These are phyloP conservation scores for Pomacea maculata DNA, from an alignment of 1,140 invertebrate species.

Conservation along the genomic window DNA sequence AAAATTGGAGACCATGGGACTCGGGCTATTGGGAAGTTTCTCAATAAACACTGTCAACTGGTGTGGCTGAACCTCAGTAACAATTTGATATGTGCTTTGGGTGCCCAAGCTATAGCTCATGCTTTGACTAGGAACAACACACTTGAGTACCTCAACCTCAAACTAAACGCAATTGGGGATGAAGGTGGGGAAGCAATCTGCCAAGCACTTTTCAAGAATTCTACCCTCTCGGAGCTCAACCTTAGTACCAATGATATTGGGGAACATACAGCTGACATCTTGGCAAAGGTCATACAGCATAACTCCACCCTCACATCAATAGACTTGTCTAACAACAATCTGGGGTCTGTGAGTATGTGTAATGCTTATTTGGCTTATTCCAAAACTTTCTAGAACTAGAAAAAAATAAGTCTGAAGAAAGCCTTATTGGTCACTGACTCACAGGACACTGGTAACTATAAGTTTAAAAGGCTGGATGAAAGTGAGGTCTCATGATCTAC, in stretches of 20 bases:
- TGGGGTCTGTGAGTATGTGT: constrained; percentile 58
- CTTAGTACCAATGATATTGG: constrained; percentile 63
- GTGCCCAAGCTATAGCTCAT: constrained; percentile 65
- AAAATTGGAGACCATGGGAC: constrained; percentile 63
- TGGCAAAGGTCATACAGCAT: constrained; percentile 61
- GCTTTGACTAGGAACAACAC: constrained; percentile 63
- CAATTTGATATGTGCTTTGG: constrained; percentile 60
- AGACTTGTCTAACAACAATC: constrained; percentile 63
- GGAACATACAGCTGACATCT: constrained; percentile 61
- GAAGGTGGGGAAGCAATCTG: constrained; percentile 64
- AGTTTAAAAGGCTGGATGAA: too few relatives aligned
- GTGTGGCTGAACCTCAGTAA: constrained; percentile 61
- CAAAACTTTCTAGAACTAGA: neutral
- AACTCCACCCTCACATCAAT: constrained; percentile 56
- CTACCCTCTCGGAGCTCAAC: constrained; percentile 58
- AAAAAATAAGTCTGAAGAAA: too few relatives aligned
- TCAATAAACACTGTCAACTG: constrained; percentile 63
- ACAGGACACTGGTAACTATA: too few relatives aligned
- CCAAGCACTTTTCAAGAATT: constrained; percentile 60
- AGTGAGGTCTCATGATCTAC: too few relatives aligned
- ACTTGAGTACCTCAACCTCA: constrained; percentile 39
- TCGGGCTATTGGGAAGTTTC: constrained; percentile 63
- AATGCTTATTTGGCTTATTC: neutral
- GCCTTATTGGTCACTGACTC: too few relatives aligned
- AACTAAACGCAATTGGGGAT: constrained; percentile 58